phyloP scores from a whole-genome alignment of 1,140 invertebrate genomes.

The Dermatophagoides farinae region DNA sequence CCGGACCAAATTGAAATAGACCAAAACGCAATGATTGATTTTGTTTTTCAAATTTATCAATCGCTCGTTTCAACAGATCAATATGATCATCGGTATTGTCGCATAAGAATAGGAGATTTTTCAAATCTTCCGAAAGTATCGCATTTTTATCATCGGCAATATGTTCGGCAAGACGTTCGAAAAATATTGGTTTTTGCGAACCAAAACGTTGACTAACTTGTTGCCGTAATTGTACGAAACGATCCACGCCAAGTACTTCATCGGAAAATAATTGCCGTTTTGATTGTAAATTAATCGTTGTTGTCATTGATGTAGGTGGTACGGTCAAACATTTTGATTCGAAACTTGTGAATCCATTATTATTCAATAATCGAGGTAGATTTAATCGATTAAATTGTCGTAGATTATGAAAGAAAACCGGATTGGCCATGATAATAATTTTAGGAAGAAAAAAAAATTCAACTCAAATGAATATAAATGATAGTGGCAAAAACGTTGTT shows the following conservation, averaged over 20 bases:
- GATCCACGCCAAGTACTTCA: conserved; percentile 3
- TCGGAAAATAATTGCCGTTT: background rate
- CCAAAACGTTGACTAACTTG: background rate
- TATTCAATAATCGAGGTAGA: too few relatives aligned
- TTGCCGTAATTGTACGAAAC: background rate
- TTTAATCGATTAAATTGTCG: background rate
- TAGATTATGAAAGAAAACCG: too few relatives aligned
- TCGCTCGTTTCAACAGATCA: conserved; percentile 26
- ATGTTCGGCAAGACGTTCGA: background rate
- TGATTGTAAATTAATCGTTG: background rate
- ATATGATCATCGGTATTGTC: conserved; percentile 38
- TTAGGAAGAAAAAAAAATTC: too few relatives aligned
- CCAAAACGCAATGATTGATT: conserved; percentile 48
- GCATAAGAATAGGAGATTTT: conserved; percentile 50
- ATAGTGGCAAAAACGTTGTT: too few relatives aligned
- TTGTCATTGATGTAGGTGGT: background rate
- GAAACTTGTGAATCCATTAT: background rate
- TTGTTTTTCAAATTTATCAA: conserved; percentile 41
- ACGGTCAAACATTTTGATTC: too few relatives aligned
- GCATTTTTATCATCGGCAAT: conserved; percentile 23
- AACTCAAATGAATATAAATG: too few relatives aligned
- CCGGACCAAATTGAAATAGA: conserved; percentile 55
- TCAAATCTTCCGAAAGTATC: conserved; percentile 64
- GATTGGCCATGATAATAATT: too few relatives aligned
- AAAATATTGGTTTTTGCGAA: conserved; percentile 9